Percentiles rank a stretch among this genome's conserved stretches.
Conservation (phyloP, 2,797 vertebrate genomes). For the Avahi laniger region DNA sequence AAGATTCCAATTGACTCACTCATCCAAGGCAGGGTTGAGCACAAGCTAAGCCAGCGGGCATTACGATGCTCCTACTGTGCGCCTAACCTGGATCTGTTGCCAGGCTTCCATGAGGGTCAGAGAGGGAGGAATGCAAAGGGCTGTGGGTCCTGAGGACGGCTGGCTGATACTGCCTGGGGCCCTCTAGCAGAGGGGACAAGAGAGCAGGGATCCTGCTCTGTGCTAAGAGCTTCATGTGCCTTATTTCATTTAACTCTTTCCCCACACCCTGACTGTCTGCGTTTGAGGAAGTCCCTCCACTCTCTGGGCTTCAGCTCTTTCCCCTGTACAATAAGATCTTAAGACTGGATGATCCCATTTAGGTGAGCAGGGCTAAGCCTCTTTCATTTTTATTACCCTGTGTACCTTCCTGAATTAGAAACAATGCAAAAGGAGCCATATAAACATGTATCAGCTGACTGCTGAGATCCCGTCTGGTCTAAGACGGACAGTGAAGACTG, state of each 20-base stretch:
- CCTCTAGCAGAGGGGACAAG: too few species aligned
- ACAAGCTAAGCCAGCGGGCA: background rate
- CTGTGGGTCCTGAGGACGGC: rapidly evolving
- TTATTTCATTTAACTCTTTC: background rate
- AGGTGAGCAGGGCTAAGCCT: too few species aligned
- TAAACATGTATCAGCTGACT: background rate
- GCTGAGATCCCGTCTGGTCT: background rate
- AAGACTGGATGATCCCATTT: background rate
- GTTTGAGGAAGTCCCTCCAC: background rate
- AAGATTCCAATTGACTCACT: background rate
- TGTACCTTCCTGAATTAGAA: background rate
- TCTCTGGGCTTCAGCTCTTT: background rate
- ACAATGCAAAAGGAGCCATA: background rate
- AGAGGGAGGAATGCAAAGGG: background rate
- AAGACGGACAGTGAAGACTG: background rate
- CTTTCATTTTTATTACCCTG: background rate
- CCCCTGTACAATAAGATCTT: too few species aligned
- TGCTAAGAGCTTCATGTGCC: too few species aligned
- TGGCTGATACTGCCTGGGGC: background rate
- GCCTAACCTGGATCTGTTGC: background rate
- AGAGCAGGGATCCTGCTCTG: rapidly evolving
- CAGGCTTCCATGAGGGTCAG: background rate
- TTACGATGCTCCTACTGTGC: rapidly evolving
- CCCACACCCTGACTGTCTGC: background rate
- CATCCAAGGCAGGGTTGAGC: background rate